Conservation (phyloP, 2,797 vertebrate genomes). For the Prunella strophiata region DNA sequence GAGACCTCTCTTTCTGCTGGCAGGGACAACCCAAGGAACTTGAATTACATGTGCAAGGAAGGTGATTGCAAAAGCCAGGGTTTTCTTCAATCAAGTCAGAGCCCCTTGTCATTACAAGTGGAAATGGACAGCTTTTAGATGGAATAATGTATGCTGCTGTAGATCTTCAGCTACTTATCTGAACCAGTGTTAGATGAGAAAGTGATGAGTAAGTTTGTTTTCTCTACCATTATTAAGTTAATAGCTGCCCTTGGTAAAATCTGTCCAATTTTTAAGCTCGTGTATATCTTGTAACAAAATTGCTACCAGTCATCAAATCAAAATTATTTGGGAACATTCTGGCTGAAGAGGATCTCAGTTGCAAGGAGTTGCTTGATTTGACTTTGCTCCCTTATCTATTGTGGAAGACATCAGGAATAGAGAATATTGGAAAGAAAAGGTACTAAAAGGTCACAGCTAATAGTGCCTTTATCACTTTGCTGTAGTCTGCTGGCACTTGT, state of each 20-base stretch:
- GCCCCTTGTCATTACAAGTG: background rate
- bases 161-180: background rate
- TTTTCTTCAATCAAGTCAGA: background rate
- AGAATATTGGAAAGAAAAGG: background rate
- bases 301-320: background rate
- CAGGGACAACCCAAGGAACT: background rate
- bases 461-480: background rate
- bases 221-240: background rate
- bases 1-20: background rate
- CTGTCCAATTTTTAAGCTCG: background rate
- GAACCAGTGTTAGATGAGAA: background rate
- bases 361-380: background rate
- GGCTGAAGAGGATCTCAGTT: background rate
- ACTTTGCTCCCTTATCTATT: background rate
- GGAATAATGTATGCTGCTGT: background rate
- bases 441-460: background rate
- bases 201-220: background rate
- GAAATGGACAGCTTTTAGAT: background rate
- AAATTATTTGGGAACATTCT: conserved; percentile 6
- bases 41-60: background rate
- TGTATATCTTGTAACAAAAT: background rate
- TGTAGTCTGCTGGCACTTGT: background rate
- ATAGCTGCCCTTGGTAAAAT: background rate
- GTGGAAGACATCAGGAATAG: background rate
- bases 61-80: background rate